Evolutionary conservation across 2,113 vertebrate species (phyloP).

Genomic region (Sylvilagus bachmani): DNA sequence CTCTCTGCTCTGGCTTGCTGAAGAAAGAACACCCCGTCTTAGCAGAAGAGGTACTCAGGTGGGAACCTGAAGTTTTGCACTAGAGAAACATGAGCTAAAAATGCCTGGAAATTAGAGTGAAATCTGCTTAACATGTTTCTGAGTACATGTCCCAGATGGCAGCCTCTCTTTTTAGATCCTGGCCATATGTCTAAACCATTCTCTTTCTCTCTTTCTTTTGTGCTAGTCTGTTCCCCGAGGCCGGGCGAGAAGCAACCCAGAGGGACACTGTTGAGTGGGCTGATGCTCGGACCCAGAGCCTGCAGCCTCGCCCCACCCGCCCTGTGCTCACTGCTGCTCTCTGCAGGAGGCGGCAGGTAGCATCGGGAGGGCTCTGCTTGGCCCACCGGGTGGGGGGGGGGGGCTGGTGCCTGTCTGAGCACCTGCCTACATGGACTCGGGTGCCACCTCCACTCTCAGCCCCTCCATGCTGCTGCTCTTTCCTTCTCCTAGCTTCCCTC

Average conservation of each 20-base stretch:
- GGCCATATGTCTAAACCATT: constrained; percentile 1
- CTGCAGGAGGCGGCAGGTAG: not conserved
- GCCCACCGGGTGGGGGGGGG: too few relatives aligned
- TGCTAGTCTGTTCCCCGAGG: not conserved
- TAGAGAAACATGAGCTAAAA: not conserved
- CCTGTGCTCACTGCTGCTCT: accelerated
- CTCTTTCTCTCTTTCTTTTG: not conserved
- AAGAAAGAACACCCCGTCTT: not conserved
- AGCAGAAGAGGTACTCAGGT: not conserved
- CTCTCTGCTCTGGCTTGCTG: not conserved
- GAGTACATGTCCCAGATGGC: not conserved
- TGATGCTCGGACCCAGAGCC: not conserved
- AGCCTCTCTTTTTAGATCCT: not conserved
- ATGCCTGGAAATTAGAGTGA: not conserved
- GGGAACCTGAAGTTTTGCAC: not conserved
- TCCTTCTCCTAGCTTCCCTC: not conserved
- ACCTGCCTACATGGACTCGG: accelerated
- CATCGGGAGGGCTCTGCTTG: not conserved
- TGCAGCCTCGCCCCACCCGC: too few relatives aligned
- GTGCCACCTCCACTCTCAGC: not conserved
- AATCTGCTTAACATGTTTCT: not conserved
- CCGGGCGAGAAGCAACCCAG: not conserved
- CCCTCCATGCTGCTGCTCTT: not conserved
- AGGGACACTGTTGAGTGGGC: not conserved
- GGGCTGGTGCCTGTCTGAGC: not conserved